Evolutionary conservation across 2,888 invertebrate genomes (phyloP), one percentile per base, ranked within the genome.

Genomic region (Drosophila gaucha): DNA sequence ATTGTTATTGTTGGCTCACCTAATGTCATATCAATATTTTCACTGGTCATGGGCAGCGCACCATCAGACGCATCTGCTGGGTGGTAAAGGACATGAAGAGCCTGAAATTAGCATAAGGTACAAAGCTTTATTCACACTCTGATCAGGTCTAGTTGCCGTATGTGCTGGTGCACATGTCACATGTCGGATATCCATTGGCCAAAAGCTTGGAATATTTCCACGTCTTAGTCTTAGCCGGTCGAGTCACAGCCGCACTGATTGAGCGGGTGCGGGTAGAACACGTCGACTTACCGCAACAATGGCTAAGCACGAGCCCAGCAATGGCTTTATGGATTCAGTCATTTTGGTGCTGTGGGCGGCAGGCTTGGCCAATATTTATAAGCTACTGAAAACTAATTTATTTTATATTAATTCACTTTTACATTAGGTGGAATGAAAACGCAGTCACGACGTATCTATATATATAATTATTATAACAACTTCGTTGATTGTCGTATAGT

Each of bases 11-110:
- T 31, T 31, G 22, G 56, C 93, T 94, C 92, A 97, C 97, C 96
- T 93, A 97, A 93, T 74, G 95, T 95, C 94, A 95, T 95, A 93
- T 96, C 96, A 93, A 97, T 94, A 93, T 96, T 97, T 90, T 95
- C 94, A 92, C 94, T 93, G 72, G 95, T 96, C 89, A 98, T 94
- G 90, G 96, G 94, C 56, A 96, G 95, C 72, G 97, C 97, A 63
- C 96, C 97, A 64, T 96, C 97, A 92, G 72, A 39, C 46, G 74
- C 96, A 92, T 96, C 94, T 74, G 95, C 95, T 74, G 96, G 95
- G 90, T 95, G 95, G 91, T 95, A 95, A 92, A 95, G 95, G 66
- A 90, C 79, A 74, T 90, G 90, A 47, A 91, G 82, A 67, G 90
- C 74, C 92, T 92, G 80, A 14, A 66, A 62, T 22, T n/a, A 56